Evolutionary conservation across 2,888 invertebrate species (phyloP), one percentile per base, ranked within the genome.

Genomic region (Clitarchus hookeri): DNA sequence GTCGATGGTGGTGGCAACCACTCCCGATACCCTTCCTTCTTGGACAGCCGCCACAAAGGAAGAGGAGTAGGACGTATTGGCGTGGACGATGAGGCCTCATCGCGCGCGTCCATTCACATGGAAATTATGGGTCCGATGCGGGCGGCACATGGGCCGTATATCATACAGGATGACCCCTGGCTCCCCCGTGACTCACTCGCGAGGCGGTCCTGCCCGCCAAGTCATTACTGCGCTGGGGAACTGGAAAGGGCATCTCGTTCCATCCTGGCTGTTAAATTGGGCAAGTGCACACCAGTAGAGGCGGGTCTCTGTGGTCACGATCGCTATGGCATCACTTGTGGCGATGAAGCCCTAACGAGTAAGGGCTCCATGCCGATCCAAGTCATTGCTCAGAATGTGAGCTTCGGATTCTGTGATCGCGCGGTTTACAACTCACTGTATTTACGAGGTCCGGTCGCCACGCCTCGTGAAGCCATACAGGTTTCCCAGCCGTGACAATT

Each of bases 61-160:
- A 65, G 53, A 53, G 53, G 12, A 19, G 53, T 16, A 53, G 53
- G 53, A 19, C 13, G 53, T 19, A 53, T 12, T 12, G 53, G 53
- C 13, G 13, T 1, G 19, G 19, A 19, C 53, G 53, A 53, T 8
- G 65, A 19, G 23, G 65, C 65, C 19, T 65, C 65, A 65, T 65
- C 65, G 65, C 65, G 65, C 65, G 65, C 23, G 65, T 65, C 65
- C 65, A 65, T 65, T 65, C 65, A 65, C 65, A 65, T 65, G 65
- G 65, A 65, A 65, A 65, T 65, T 65, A 65, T 65, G 65, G n/a
- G 65, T 9, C 23, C 23, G 65, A 65, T n/a, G 65, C 65, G 65
- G n/a, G 65, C 65, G 65, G 48, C 48, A 48, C 48, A 48, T 48
- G 48, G 48, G 65, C 65, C 65, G 65, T 65, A n/a, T 19, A 65